Evolutionary conservation across 2,797 vertebrate genomes (phyloP).

Genomic region (Xiphorhynchus erythropygius): DNA sequence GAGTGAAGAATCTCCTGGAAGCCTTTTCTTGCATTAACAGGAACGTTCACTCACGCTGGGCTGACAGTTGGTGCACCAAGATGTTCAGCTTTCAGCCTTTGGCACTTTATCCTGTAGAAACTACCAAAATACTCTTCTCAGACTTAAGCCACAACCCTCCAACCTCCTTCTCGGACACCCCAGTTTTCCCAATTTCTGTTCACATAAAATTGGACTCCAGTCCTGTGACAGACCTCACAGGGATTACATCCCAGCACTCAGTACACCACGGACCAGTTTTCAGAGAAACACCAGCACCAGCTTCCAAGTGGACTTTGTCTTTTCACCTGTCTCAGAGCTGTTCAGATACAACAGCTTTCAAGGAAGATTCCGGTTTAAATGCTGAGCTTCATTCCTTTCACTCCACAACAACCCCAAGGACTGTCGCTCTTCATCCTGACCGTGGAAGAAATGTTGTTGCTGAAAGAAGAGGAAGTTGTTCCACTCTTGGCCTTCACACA

Average conservation of each 20-base stretch:
- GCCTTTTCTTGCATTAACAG: conserved; percentile 67
- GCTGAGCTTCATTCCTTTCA: conserved; percentile 24
- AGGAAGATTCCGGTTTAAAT: conserved; percentile 40
- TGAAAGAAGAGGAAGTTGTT: conserved; percentile 59
- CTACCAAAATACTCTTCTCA: conserved; percentile 54
- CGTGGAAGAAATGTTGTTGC: background rate
- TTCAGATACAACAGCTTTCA: conserved; percentile 45
- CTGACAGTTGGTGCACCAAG: conserved; percentile 63
- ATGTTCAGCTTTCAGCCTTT: conserved; percentile 64
- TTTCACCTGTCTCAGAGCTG: conserved; percentile 67
- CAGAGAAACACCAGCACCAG: background rate
- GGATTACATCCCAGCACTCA: conserved; percentile 48
- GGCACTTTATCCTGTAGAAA: conserved; percentile 68
- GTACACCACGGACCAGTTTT: background rate
- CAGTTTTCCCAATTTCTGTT: conserved; percentile 68
- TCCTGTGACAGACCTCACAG: conserved; percentile 14
- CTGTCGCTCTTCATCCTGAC: conserved; percentile 22
- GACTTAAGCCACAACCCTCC: conserved; percentile 51
- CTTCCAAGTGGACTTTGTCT: conserved; percentile 74
- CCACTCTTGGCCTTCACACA: conserved; percentile 79
- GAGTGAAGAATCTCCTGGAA: conserved; percentile 68
- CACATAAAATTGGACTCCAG: conserved; percentile 52
- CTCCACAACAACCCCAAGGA: background rate
- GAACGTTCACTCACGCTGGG: conserved; percentile 61
- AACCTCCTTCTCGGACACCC: conserved; percentile 6